A percentile compares a stretch with the other conserved stretches of the same genome.
Conservation (phyloP, 2,888 invertebrate genomes). For the Drosophila niveifrons region DNA sequence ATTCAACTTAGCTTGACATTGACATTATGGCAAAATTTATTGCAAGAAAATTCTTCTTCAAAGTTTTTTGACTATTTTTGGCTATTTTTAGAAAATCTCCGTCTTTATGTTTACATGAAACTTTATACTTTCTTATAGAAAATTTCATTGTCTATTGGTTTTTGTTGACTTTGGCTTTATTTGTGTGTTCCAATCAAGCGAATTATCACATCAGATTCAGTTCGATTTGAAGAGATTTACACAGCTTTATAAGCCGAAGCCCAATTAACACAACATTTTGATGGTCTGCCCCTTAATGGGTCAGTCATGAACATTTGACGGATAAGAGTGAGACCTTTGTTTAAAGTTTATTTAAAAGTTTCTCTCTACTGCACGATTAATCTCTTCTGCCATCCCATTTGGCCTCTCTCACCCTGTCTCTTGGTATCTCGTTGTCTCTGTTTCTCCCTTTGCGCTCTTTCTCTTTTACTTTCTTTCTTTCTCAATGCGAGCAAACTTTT, state of each 20-base stretch:
- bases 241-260: constrained; percentile 1
- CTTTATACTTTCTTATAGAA: background rate
- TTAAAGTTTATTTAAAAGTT: constrained; percentile 11
- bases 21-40: background rate
- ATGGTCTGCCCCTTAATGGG: constrained; percentile 7
- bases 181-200: background rate
- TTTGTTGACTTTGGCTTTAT: background rate
- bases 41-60: no score
- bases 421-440: background rate
- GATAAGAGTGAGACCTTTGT: constrained; percentile 11
- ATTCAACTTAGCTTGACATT: background rate
- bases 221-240: background rate
- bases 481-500: constrained; percentile 35
- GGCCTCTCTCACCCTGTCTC: background rate
- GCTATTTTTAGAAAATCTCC: background rate
- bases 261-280: constrained; percentile 22
- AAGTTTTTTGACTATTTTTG: no score
- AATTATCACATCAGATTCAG: background rate
- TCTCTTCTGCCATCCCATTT: background rate
- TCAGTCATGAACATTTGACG: constrained; percentile 15
- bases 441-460: background rate
- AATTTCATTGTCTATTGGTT: background rate
- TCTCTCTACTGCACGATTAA: constrained; percentile 6
- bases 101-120: background rate
- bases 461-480: background rate